Evolutionary conservation across 2,888 invertebrate genomes (phyloP).

Genomic region (Himalopsyche anomala): DNA sequence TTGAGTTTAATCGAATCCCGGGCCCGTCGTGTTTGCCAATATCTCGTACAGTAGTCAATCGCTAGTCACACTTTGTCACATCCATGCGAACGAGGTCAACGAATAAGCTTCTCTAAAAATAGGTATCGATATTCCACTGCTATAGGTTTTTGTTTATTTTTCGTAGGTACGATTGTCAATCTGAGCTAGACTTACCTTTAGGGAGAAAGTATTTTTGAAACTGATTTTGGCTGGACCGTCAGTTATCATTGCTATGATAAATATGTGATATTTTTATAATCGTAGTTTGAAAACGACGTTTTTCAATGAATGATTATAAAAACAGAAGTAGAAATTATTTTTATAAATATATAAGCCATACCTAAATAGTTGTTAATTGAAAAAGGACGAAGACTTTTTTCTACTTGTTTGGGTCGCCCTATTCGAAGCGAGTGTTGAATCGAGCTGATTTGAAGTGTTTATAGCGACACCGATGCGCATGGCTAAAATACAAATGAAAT

Average conservation of each 20-base stretch:
- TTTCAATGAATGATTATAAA: conserved; percentile 64
- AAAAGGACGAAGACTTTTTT: conserved; percentile 57
- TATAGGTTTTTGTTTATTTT: conserved; percentile 55
- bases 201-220: conserved; percentile 65
- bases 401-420: conserved; percentile 29
- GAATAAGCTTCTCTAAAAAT: conserved; percentile 57
- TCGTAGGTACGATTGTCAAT: conserved; percentile 57
- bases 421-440: not conserved
- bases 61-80: conserved; percentile 55
- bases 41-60: conserved; percentile 47
- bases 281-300: conserved; percentile 63
- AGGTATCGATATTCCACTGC: conserved; percentile 63
- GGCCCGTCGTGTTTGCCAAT: conserved; percentile 43
- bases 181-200: conserved; percentile 61
- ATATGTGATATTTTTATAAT: conserved; percentile 66
- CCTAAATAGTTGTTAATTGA: conserved; percentile 58
- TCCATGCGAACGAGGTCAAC: conserved; percentile 52
- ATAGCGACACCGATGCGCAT: not conserved
- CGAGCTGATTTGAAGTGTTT: not conserved
- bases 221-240: conserved; percentile 65
- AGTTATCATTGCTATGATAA: conserved; percentile 65
- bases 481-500: conserved; percentile 26
- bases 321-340: conserved; percentile 64
- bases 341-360: conserved; percentile 65
- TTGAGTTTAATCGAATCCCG: not conserved